Evolutionary conservation across 2,797 vertebrate species (phyloP).

Genomic region (Rhodeus uyekii): DNA sequence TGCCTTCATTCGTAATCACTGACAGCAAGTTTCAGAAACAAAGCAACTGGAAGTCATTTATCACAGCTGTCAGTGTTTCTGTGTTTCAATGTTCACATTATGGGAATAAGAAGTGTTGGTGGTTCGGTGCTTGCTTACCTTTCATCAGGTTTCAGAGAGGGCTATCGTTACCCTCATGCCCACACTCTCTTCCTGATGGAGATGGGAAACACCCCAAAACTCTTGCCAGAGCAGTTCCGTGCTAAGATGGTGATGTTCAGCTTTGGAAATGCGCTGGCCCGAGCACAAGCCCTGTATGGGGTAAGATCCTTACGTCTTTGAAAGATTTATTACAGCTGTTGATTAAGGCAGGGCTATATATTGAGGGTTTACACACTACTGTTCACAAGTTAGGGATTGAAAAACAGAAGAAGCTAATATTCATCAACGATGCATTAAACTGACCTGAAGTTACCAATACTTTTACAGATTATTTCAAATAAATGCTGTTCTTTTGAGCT

Average conservation of each 20-base stretch:
- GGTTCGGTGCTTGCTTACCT: not conserved
- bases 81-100: not conserved
- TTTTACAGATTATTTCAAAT: not conserved
- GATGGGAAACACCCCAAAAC: constrained; percentile 64
- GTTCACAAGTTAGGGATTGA: not conserved
- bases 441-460: not conserved
- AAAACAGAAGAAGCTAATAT: too few species aligned
- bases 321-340: not conserved
- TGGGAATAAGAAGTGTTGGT: not conserved
- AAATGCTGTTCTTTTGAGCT: not conserved
- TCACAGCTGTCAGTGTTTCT: not conserved
- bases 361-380: not conserved
- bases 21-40: not conserved
- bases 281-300: constrained; percentile 82
- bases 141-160: constrained; percentile 81
- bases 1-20: not conserved
- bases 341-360: not conserved
- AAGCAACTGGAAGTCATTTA: not conserved
- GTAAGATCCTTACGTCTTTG: constrained; percentile 69
- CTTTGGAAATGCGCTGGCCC: constrained; percentile 88
- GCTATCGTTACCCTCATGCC: constrained; percentile 82
- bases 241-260: constrained; percentile 93
- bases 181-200: constrained; percentile 90
- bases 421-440: not conserved
- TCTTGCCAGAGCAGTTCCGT: constrained; percentile 83